These are phyloP conservation scores for Altica lythri DNA, from an alignment of 2,888 invertebrate genomes.

Conservation along the genomic window DNA sequence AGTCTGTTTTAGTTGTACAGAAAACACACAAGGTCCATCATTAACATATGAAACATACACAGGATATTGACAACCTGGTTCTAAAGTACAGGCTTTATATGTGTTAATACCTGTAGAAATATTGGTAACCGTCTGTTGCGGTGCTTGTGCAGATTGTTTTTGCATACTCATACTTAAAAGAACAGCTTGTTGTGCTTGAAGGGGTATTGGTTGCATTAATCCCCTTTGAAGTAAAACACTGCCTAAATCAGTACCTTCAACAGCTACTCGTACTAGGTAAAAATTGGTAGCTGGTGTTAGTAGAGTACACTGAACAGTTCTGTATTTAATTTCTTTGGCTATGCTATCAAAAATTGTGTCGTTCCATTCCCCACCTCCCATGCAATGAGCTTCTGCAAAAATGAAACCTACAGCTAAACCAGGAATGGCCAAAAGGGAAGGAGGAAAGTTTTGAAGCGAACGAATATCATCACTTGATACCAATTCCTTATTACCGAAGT, in stretches of 20 bases:
- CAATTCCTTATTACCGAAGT: conserved; percentile 68
- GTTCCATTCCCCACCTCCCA: conserved; percentile 60
- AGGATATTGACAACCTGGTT: conserved; percentile 65
- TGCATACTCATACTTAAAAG: conserved; percentile 54
- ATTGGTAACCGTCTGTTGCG: not conserved
- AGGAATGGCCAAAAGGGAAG: conserved; percentile 55
- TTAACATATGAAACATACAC: conserved; percentile 78
- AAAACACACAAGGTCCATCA: conserved; percentile 79
- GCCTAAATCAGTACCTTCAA: conserved; percentile 59
- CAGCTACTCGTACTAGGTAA: conserved; percentile 59
- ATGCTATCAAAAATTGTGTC: conserved; percentile 54
- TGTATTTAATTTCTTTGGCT: conserved; percentile 54
- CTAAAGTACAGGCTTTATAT: conserved; percentile 62
- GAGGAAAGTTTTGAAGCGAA: conserved; percentile 61
- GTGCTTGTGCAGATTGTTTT: conserved; percentile 41
- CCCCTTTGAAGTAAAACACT: conserved; percentile 57
- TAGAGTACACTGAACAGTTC: conserved; percentile 51
- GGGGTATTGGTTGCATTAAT: conserved; percentile 58
- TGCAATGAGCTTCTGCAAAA: conserved; percentile 60
- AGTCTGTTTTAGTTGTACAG: conserved; percentile 70
- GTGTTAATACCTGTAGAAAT: conserved; percentile 45
- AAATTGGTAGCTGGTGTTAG: conserved; percentile 52
- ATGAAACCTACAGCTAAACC: conserved; percentile 67
- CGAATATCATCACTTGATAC: conserved; percentile 66
- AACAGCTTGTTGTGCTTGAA: conserved; percentile 59